Conservation (phyloP, 2,888 invertebrate species). For the Sinhomidia bicolor region DNA sequence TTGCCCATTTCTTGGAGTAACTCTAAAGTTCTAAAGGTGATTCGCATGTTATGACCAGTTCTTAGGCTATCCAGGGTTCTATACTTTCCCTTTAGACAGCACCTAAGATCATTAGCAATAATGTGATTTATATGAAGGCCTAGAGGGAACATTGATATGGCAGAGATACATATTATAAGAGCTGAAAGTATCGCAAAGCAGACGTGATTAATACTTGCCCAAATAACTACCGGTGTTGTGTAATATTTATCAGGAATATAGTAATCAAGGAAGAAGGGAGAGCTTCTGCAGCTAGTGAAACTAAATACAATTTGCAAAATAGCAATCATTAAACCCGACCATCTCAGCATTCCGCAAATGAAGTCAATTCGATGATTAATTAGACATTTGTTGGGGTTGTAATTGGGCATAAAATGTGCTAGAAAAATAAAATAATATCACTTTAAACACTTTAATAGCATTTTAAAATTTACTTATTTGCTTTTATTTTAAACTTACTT, state of each 20-base stretch:
- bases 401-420: conserved; percentile 43
- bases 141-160: neutral
- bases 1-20: neutral
- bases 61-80: conserved; percentile 42
- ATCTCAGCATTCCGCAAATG: neutral
- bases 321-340: neutral
- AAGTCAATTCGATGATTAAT: conserved; percentile 17
- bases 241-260: conserved; percentile 58
- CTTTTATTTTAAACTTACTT: conserved; percentile 25
- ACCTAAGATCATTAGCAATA: conserved; percentile 40
- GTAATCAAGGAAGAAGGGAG: conserved; percentile 57
- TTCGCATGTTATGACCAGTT: conserved; percentile 44
- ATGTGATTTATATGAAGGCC: conserved; percentile 16
- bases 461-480: neutral
- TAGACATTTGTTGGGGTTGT: conserved; percentile 45
- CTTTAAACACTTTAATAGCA: neutral
- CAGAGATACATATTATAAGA: neutral
- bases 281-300: neutral
- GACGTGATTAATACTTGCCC: neutral
- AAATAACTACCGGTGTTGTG: neutral
- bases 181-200: conserved; percentile 31
- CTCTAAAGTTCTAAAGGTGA: conserved; percentile 30
- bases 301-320: conserved; percentile 16
- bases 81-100: conserved; percentile 27
- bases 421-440: neutral